Evolutionary conservation across 2,888 invertebrate species (phyloP), one percentile per base, ranked within the genome.

Genomic region (Lithophane leautieri): DNA sequence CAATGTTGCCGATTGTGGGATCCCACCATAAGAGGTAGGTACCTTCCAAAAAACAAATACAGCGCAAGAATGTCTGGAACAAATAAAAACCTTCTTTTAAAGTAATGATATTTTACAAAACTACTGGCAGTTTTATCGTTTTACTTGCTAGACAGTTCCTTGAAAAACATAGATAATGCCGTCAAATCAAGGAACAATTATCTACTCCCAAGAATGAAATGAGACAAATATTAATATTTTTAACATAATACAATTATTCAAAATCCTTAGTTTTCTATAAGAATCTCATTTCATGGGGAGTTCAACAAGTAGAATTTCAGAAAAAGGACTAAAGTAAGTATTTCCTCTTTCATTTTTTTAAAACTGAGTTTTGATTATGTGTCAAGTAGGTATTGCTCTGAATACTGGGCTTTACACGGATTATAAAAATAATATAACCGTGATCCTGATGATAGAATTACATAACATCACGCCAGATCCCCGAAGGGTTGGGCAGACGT

Each of bases 251-350:
- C 7, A 22, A 19, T 25, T 44, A 44, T 16, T 84, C 58, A 66
- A 83, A 84, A 74, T 83, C 60, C 34, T 16, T 50, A 84, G 71
- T 78, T 61, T 25, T n/a, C 3, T 60, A 12, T 11, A 19, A 1
- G 11, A 67, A 50, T 44, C 4, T 42, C 7, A 73, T 44, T 75
- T 66, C 61, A 83, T 83, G 83, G 83, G 83, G 66, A 67, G 72
- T 76, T 73, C 83, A 12, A 82, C 76, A 47, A 85, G 82, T 62
- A 85, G 54, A 68, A 1, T 85, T 42, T 8, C 82, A 42, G 65
- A 78, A 42, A 69, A 75, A 11, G 83, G 83, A 44, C 50, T 83
- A 44, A 83, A 82, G 83, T 83, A 79, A 82, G 83, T 54, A 68
- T 34, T n/a, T 19, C 3, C 22, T 40, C 4, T 22, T 34, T 7